Percentiles rank a stretch among this genome's conserved stretches.
phyloP scores from a whole-genome alignment of 1,140 invertebrate genomes.

The Scylla paramamosain region DNA sequence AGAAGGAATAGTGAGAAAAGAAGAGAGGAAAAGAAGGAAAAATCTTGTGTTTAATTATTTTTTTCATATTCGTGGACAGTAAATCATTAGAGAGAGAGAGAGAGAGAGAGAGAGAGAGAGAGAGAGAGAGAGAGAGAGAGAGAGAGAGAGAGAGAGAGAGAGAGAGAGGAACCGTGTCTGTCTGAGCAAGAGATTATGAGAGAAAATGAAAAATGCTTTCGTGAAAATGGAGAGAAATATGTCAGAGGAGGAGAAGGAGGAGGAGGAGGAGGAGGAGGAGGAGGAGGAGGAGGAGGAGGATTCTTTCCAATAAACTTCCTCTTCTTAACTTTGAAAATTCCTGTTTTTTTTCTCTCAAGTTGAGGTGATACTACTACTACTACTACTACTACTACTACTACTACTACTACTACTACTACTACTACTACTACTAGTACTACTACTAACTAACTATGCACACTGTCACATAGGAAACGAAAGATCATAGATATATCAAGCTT shows the following conservation, averaged over 20 bases:
- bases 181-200: neutral
- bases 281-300: neutral
- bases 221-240: neutral
- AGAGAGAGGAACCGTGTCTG: neutral
- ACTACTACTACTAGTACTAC: too few species aligned
- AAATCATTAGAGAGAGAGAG: too few species aligned
- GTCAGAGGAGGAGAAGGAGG: neutral
- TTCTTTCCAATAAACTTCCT: too few species aligned
- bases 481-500: too few species aligned
- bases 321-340: too few species aligned
- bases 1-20: neutral
- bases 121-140: neutral
- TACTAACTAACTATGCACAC: too few species aligned
- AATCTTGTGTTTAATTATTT: too few species aligned
- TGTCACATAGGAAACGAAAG: too few species aligned
- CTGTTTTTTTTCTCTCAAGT: neutral
- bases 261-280: neutral
- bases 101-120: slow-evolving; percentile 16
- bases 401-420: too few species aligned
- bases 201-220: neutral
- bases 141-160: slow-evolving; percentile 3
- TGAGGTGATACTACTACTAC: too few species aligned
- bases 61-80: too few species aligned
- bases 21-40: neutral
- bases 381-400: too few species aligned